These are phyloP conservation scores for Sitta europaea DNA, from an alignment of 2,113 vertebrate species.

Conservation along the genomic window DNA sequence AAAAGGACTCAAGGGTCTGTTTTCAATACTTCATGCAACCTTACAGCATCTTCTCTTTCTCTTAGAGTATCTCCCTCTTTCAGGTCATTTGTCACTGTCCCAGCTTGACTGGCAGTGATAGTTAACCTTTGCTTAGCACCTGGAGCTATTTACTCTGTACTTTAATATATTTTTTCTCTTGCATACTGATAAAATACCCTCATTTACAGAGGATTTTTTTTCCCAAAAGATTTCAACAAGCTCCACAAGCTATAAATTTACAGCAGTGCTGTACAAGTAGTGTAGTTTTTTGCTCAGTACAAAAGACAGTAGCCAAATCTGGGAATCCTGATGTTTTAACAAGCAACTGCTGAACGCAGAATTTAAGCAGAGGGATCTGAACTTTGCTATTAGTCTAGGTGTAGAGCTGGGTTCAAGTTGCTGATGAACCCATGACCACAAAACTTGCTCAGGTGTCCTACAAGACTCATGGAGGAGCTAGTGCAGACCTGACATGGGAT, in stretches of 20 bases:
- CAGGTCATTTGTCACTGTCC: neutral
- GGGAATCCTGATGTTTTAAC: neutral
- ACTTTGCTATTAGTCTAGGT: neutral
- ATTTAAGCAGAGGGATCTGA: neutral
- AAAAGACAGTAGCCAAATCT: neutral
- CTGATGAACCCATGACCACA: neutral
- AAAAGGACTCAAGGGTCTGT: neutral
- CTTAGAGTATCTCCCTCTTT: neutral
- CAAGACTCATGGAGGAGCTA: neutral
- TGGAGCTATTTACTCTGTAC: neutral
- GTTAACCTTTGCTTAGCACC: constrained; percentile 1
- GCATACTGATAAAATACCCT: neutral
- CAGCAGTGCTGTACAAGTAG: neutral
- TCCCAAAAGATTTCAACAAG: neutral
- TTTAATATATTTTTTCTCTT: constrained; percentile 13
- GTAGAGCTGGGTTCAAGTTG: neutral
- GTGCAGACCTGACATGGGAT: neutral
- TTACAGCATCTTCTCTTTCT: neutral
- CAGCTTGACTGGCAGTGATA: neutral
- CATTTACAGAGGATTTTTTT: neutral
- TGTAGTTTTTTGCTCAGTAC: neutral
- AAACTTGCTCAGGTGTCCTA: neutral
- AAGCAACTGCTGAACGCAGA: neutral
- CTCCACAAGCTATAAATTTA: constrained; percentile 8
- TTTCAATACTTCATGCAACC: neutral